A percentile compares a stretch with the other conserved stretches of the same genome.
Evolutionary conservation across 1,140 invertebrate species (phyloP).

Genomic region (Reticulitermes speratus): DNA sequence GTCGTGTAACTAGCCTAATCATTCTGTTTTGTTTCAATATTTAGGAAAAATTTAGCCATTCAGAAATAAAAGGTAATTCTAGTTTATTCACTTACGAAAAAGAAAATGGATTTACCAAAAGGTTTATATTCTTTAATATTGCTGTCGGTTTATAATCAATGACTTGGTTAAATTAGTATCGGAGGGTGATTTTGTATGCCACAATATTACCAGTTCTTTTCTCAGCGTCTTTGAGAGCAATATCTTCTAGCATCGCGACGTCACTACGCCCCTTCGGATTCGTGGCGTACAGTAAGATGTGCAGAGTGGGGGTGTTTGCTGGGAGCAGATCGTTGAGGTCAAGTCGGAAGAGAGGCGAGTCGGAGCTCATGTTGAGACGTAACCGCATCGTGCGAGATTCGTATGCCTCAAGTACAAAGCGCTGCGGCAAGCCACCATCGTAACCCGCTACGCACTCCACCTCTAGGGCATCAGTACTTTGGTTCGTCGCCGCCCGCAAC

Average conservation of each 20-base stretch:
- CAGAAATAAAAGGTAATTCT: too few species aligned
- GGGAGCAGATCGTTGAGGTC: slow-evolving; percentile 63
- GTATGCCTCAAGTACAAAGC: slow-evolving; percentile 77
- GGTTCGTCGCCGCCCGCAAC: slow-evolving; percentile 66
- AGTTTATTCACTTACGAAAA: too few species aligned
- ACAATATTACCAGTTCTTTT: slow-evolving; percentile 24
- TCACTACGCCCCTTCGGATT: slow-evolving; percentile 87
- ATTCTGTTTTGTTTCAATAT: too few species aligned
- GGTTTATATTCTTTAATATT: too few species aligned
- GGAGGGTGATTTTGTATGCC: too few species aligned
- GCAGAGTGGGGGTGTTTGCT: slow-evolving; percentile 61
- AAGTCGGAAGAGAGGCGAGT: slow-evolving; percentile 66
- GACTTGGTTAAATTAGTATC: too few species aligned
- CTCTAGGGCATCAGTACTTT: slow-evolving; percentile 65
- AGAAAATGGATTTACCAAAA: too few species aligned
- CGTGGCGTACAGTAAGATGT: slow-evolving; percentile 77
- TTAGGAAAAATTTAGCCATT: too few species aligned
- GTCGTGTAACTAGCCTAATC: too few species aligned
- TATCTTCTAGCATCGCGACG: slow-evolving; percentile 75
- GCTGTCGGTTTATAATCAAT: too few species aligned
- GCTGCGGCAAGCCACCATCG: slow-evolving; percentile 80
- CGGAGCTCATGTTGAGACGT: slow-evolving; percentile 64
- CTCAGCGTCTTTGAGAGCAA: slow-evolving; percentile 76
- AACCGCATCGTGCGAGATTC: slow-evolving; percentile 67
- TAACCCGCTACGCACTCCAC: slow-evolving; percentile 77